A percentile compares a stretch with the other conserved stretches of the same genome.
phyloP scores from a whole-genome alignment of 1,140 invertebrate genomes.

The Drosophila setifemur region DNA sequence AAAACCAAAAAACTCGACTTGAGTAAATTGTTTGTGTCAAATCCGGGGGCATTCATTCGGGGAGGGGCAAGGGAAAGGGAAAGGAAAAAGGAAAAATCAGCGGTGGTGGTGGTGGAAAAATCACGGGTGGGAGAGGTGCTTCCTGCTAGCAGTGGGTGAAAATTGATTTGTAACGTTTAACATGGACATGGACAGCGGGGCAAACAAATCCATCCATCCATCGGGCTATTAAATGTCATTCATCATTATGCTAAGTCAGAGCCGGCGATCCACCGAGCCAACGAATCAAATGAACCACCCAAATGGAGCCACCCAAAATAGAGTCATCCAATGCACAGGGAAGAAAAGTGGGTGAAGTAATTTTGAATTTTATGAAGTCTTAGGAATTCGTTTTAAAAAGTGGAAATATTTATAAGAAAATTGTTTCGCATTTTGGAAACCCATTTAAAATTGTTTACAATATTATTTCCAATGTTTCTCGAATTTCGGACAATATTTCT shows the following conservation, averaged over 20 bases:
- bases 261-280: no score
- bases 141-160: constrained; percentile 32
- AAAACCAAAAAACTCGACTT: constrained; percentile 20
- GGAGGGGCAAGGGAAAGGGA: no score
- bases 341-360: not conserved
- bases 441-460: no score
- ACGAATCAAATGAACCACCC: no score
- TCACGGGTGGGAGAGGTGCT: not conserved
- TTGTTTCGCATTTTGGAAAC: no score
- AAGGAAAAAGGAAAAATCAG: not conserved
- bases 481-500: no score
- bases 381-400: no score
- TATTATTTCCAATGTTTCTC: no score
- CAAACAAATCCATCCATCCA: constrained; percentile 25
- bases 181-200: constrained; percentile 23
- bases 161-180: constrained; percentile 80
- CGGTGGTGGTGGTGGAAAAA: no score
- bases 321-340: not conserved
- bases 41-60: constrained; percentile 8
- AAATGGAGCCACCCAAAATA: not conserved
- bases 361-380: no score
- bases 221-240: constrained; percentile 72
- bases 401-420: no score
- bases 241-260: constrained; percentile 77
- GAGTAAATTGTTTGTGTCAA: constrained; percentile 75